Base-by-base conservation (phyloP, 2,113 vertebrate genomes). In the Ranitomeya variabilis region DNA sequence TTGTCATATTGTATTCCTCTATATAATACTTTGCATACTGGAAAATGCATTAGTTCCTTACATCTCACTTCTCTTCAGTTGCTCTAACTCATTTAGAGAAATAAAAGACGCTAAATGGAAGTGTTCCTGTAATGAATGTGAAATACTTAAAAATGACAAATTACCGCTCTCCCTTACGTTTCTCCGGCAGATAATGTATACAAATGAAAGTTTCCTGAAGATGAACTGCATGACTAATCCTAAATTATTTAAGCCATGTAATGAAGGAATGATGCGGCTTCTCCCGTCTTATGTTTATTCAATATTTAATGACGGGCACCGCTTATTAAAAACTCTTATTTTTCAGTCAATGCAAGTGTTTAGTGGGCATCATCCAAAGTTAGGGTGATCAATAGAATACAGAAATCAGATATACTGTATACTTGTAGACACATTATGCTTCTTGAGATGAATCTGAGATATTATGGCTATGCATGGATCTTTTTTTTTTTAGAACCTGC, bases 241-340 rank as follows among this genome's bases (percentile, higher is more conserved):
- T 87, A 80, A 87, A 87, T 87, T 87, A 87, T 87, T 87, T 87
- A 87, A 87, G 77, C 59, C 76, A 37, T 26, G 77, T 87, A 87
- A 87, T 87, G 86, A 87, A 80, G 45, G 74, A 64, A 87, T 80
- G 77, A 87, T 80, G 86, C 66, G 26, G 86, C 60, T 80, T 80
- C 76, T 80, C 86, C n/a, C 19, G 57, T 52, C 86, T 80, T 57
- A 80, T 87, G 51, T 57, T 55, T 87, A 79, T 80, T 80, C 60
- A 57, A 80, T 69, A 87, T 57, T 69, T 54, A 80, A 66, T 57
- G 76, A 80, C 45, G 21, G 31, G 10, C 37, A 45, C 51, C 77
- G 13, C 45, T 87, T 67, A 87, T 69, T 87, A 73, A 79, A 79
- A 67, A 31, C 55, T 66, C 15, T 12, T 6, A 55, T 59, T 11